These are phyloP conservation scores for Lepus townsendii DNA, from an alignment of 2,797 vertebrate species.

Conservation along the genomic window DNA sequence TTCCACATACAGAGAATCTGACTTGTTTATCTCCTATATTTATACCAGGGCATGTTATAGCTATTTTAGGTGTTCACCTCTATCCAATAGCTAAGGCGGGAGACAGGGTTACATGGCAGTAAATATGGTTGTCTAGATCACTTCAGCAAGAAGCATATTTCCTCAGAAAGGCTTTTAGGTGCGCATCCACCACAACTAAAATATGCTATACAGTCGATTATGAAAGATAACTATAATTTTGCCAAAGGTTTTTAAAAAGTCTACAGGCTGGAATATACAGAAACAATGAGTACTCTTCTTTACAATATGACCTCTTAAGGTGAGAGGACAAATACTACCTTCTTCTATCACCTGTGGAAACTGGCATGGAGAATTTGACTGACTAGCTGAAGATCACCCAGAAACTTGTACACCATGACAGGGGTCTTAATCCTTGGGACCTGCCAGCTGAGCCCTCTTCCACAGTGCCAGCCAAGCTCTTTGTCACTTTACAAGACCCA, in stretches of 20 bases:
- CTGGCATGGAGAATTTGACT: background rate
- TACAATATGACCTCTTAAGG: background rate
- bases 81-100: background rate
- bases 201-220: background rate
- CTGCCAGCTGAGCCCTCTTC: background rate
- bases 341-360: background rate
- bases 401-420: background rate
- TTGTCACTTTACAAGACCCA: constrained; percentile 19
- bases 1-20: background rate
- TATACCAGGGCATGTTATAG: background rate
- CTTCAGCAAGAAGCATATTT: constrained; percentile 5
- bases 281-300: constrained; percentile 18
- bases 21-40: background rate
- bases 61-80: background rate
- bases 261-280: background rate
- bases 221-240: background rate
- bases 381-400: background rate
- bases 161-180: background rate
- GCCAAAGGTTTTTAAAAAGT: background rate
- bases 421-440: background rate
- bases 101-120: background rate
- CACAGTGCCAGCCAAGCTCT: background rate
- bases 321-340: background rate
- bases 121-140: background rate
- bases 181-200: constrained; percentile 16